Base-by-base conservation (phyloP, 2,888 invertebrate genomes). In the Luffia ferchaultella region DNA sequence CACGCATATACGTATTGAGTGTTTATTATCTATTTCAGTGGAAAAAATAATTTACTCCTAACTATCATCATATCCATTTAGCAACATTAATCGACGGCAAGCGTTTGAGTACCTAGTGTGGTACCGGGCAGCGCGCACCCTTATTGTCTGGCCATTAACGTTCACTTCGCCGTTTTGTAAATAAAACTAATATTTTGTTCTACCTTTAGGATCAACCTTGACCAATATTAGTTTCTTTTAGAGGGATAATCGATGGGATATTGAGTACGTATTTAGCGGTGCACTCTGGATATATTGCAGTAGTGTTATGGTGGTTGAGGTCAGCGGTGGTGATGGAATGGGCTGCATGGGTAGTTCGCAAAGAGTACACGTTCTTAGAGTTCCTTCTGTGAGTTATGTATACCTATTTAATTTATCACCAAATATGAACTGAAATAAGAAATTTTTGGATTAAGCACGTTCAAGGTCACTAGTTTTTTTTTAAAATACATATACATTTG, bases 301-400 rank as follows among this genome's bases (percentile, higher is more conserved):
- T 30, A 30, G 30, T 3, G 30, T 3, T 12, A 30, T 30, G 30
- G 30, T 30, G 30, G 30, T 12, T 12, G 30, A 30, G 5, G 30
- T 12, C 30, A 15, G 16, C 42, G 18, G 19, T 9, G 1, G 43
- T 16, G n/a, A 16, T 66, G 73, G 59, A 51, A 82, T 82, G 82
- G 82, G 82, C 55, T 79, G 80, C 55, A 63, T 71, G 60, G 62
- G 67, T 51, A 76, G 79, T 57, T 62, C 73, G 18, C 66, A 49
- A 20, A 49, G 40, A 30, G 46, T 52, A 18, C 45, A 50, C 50
- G 50, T 46, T 16, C 18, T 41, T 19, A 30, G 42, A 2, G 42
- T 16, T 5, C 42, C 41, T n/a, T 20, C 49, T 2, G 52, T 52
- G 41, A 45, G 46, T 19, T 16, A 12, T 9, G 9, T 42, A 1